Evolutionary conservation across 2,888 invertebrate species (phyloP), one percentile per base, ranked within the genome.

Genomic region (Mimumesa dahlbomi): DNA sequence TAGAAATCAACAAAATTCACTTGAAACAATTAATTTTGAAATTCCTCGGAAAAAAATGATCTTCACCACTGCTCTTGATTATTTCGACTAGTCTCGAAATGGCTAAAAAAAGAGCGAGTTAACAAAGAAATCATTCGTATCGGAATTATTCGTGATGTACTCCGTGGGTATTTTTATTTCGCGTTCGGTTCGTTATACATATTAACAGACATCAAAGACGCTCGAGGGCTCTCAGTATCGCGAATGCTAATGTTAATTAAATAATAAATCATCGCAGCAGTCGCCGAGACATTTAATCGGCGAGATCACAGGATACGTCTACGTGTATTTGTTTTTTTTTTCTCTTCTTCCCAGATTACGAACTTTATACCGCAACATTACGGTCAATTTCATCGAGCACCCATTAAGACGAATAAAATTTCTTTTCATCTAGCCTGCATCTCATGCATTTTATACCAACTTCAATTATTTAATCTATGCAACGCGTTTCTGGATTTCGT

Each of bases 371-470:
- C n/a, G n/a, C n/a, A n/a, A n/a, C n/a, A n/a, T n/a, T n/a, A n/a
- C n/a, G n/a, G n/a, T 66, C 62, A 36, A 62, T 66, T 62, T 29
- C 22, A 53, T 66, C 66, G 62, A 66, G 66, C 29, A 42, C 48
- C 62, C 46, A 66, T 66, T 66, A 62, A 34, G n/a, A 22, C 34
- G 66, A 62, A 62, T 54, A 62, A 40, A 46, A 48, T 46, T 21
- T 11, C 45, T 7, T 25, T 25, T 13, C 43, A 21, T 29, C 29
- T 29, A 29, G 7, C n/a, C n/a, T n/a, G n/a, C n/a, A n/a, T n/a
- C n/a, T n/a, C n/a, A n/a, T n/a, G n/a, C n/a, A n/a, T n/a, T n/a
- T n/a, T n/a, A n/a, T n/a, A n/a, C n/a, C n/a, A n/a, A n/a, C n/a
- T n/a, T n/a, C n/a, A n/a, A n/a, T n/a, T n/a, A n/a, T n/a, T n/a